Evolutionary conservation across 1,140 invertebrate species (phyloP).

Genomic region (Goniozus legneri): DNA sequence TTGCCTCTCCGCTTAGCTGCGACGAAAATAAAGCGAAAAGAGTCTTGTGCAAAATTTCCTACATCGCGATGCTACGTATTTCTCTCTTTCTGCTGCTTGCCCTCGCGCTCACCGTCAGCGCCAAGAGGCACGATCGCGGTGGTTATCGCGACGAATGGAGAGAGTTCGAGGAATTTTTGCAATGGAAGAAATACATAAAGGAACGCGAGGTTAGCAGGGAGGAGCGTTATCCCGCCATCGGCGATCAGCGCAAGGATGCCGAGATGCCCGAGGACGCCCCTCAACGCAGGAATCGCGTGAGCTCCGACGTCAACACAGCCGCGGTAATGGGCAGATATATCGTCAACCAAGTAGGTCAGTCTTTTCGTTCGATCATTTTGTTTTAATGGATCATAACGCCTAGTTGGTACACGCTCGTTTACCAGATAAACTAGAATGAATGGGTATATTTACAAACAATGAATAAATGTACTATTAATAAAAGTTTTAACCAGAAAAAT

Average conservation of each 20-base stretch:
- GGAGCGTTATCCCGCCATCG: not conserved
- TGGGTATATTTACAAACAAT: too few species aligned
- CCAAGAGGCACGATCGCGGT: too few species aligned
- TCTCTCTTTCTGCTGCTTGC: too few species aligned
- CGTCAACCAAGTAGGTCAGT: constrained; percentile 53
- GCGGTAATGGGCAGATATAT: constrained; percentile 56
- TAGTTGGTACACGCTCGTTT: too few species aligned
- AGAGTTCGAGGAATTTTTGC: constrained; percentile 21
- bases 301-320: constrained; percentile 44
- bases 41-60: too few species aligned
- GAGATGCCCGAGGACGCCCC: not conserved
- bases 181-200: constrained; percentile 20
- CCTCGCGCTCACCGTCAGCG: too few species aligned
- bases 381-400: not conserved
- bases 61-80: too few species aligned
- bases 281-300: constrained; percentile 32
- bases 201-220: not conserved
- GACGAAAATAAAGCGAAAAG: too few species aligned
- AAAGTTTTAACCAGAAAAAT: too few species aligned
- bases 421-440: too few species aligned
- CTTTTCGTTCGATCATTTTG: not conserved
- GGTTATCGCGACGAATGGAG: constrained; percentile 13
- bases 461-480: too few species aligned
- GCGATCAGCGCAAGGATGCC: not conserved
- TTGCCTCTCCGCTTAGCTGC: too few species aligned